Percentiles rank a stretch among this genome's conserved stretches.
Evolutionary conservation across 1,140 invertebrate species (phyloP).

Genomic region (Lucilia cuprina): DNA sequence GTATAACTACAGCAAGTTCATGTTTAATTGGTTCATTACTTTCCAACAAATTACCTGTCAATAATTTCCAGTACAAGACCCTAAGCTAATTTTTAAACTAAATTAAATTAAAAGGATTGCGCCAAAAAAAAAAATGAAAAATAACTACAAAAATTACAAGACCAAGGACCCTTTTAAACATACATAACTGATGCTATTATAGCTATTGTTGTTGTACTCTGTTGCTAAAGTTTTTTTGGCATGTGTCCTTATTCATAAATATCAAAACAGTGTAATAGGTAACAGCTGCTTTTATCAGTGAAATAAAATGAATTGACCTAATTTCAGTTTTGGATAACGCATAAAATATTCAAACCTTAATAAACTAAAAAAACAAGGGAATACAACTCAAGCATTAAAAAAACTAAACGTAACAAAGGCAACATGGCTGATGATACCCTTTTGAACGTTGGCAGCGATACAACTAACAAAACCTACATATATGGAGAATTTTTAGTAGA

Average conservation of each 20-base stretch:
- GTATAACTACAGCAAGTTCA: too few species aligned
- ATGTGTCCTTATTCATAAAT: conserved; percentile 7
- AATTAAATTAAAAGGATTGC: not conserved
- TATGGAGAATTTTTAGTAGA: not conserved
- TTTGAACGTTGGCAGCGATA: not conserved
- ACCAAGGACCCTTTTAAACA: not conserved
- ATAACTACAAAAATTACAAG: not conserved
- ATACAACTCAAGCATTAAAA: too few species aligned
- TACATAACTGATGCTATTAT: too few species aligned
- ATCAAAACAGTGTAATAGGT: not conserved
- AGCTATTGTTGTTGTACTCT: not conserved
- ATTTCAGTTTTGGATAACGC: not conserved
- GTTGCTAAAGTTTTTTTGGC: not conserved
- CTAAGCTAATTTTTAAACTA: not conserved
- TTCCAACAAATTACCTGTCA: not conserved
- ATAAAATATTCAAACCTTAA: not conserved
- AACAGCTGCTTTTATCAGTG: not conserved
- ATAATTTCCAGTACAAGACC: not conserved
- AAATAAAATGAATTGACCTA: not conserved
- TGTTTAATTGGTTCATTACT: not conserved
- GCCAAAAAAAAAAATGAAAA: too few species aligned
- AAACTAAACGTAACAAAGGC: too few species aligned
- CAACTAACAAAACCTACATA: too few species aligned
- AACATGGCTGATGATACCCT: not conserved
- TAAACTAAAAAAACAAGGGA: not conserved